Evolutionary conservation across 2,888 invertebrate species (phyloP), one percentile per base, ranked within the genome.

Genomic region (Idaea biselata): DNA sequence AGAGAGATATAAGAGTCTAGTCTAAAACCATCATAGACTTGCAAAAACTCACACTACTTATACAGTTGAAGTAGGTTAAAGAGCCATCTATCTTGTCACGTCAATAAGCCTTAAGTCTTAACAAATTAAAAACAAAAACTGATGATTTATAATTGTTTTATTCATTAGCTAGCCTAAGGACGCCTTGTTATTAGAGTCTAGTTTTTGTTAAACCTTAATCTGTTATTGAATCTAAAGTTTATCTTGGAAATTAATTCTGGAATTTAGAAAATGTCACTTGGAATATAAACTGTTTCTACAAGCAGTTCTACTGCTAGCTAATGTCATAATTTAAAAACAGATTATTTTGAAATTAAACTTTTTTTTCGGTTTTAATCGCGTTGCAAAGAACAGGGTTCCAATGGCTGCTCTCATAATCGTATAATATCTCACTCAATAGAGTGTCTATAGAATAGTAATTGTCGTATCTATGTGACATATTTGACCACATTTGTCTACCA

Each of bases 91-190:
- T 44, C 44, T 8, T 44, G 44, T 44, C 44, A 44, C 44, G 44
- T 44, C 44, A 44, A 44, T 44, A 44, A 8, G 44, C 14, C 44
- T 44, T 44, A 14, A 44, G 11, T 8, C 8, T 11, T 32, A 44
- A 44, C 44, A 44, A 44, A 44, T 44, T 44, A 44, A 44, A 44
- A 44, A 44, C 8, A 44, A 44, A 44, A 44, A 44, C 44, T 44
- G 44, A 44, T 44, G 44, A 44, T 44, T 44, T 44, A 44, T 44
- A 44, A 44, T 44, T 44, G 44, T 44, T 44, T 44, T 44, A 44
- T 44, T 44, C 44, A 44, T 44, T 44, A 44, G 44, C 11, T 32
- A 32, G 32, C 6, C 7, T 32, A 32, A 32, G 32, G 32, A 32
- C 32, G 32, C 11, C 44, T 44, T 14, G 44, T 14, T 44, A 11